phyloP scores from a whole-genome alignment of 1,140 invertebrate genomes.

The Dendrolimus punctatus region DNA sequence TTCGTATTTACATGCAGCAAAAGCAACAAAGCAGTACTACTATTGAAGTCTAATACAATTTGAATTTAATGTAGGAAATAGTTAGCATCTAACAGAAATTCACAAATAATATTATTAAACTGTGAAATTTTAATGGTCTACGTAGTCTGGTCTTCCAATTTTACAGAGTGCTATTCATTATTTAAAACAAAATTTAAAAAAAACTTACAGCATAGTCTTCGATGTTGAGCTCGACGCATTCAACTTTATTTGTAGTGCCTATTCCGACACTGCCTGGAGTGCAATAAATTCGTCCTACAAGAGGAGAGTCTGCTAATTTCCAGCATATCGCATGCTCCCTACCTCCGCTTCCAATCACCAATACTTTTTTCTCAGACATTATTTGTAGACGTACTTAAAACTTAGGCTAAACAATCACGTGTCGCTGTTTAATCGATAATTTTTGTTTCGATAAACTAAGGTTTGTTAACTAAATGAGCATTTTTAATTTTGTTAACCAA shows the following conservation, averaged over 20 bases:
- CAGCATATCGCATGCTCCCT: slow-evolving; percentile 95
- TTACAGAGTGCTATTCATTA: not conserved
- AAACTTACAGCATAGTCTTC: slow-evolving; percentile 79
- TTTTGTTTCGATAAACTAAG: no score
- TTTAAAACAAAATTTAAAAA: slow-evolving; percentile 1
- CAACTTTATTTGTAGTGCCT: slow-evolving; percentile 76
- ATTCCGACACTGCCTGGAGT: slow-evolving; percentile 95
- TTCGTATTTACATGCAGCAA: no score
- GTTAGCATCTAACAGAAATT: no score
- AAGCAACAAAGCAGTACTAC: no score
- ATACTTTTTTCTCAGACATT: slow-evolving; percentile 72
- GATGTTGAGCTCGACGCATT: slow-evolving; percentile 76
- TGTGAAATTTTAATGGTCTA: not conserved
- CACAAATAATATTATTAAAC: no score
- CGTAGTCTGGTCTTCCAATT: not conserved
- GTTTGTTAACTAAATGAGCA: no score
- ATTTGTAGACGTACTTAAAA: slow-evolving; percentile 6
- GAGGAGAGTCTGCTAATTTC: slow-evolving; percentile 88
- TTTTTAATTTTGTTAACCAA: not conserved
- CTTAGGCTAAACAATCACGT: slow-evolving; percentile 20
- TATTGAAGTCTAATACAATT: no score
- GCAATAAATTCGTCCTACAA: slow-evolving; percentile 83
- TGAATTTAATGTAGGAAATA: no score
- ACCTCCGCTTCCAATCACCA: slow-evolving; percentile 94
- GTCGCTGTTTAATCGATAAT: slow-evolving; percentile 2